Evolutionary conservation across 2,113 vertebrate species (phyloP).

Genomic region (Neogobius melanostomus): DNA sequence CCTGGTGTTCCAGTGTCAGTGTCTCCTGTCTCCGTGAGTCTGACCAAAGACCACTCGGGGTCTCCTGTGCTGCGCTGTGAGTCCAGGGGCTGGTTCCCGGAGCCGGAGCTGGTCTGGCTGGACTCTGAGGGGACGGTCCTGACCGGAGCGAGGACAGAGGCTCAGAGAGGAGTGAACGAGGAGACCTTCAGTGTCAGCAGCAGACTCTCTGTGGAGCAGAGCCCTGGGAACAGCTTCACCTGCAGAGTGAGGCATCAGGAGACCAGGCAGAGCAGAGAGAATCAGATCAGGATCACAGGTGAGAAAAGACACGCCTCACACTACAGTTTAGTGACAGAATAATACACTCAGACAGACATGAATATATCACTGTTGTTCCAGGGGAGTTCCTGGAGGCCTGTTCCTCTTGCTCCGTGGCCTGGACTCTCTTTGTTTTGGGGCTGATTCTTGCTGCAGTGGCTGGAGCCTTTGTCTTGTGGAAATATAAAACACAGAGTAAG

Average conservation of each 20-base stretch:
- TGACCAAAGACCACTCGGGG: neutral
- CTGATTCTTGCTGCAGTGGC: too few relatives aligned
- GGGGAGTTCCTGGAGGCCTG: too few relatives aligned
- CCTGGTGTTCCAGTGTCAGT: neutral
- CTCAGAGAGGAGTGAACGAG: neutral
- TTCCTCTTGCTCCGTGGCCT: too few relatives aligned
- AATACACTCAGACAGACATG: too few relatives aligned
- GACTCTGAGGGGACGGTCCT: constrained; percentile 6
- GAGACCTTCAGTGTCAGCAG: neutral
- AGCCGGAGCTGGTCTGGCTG: constrained; percentile 5
- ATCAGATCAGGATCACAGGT: neutral
- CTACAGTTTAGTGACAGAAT: too few relatives aligned
- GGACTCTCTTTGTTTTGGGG: too few relatives aligned
- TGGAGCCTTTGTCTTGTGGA: too few relatives aligned
- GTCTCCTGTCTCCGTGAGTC: neutral
- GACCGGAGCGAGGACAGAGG: neutral
- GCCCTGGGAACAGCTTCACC: neutral
- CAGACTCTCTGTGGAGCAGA: constrained; percentile 1
- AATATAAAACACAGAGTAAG: too few relatives aligned
- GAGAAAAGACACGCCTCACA: too few relatives aligned
- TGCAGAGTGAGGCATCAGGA: constrained; percentile 1
- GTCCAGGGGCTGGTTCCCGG: neutral
- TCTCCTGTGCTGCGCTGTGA: neutral
- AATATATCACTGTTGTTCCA: too few relatives aligned
- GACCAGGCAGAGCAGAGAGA: neutral